Evolutionary conservation across 2,888 invertebrate genomes (phyloP), one percentile per base, ranked within the genome.

Genomic region (Antitype chi): DNA sequence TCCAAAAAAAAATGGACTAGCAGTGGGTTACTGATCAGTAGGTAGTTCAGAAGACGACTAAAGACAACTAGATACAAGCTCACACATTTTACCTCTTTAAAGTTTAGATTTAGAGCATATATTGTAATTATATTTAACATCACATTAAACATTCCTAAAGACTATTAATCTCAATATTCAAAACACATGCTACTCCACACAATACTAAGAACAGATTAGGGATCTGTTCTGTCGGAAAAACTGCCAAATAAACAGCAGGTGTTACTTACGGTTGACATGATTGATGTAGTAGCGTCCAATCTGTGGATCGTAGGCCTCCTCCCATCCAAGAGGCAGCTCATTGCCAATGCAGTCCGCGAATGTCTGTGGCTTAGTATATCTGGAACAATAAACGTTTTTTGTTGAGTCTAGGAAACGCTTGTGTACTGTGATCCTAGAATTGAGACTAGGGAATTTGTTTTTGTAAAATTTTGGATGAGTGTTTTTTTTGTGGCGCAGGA

Each of bases 321-420:
- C 99, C 99, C 99, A 99, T 86, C 99, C 99, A 92, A 99, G 97
- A 69, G 99, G 99, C 94, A 99, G 96, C 96, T 99, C 99, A 97
- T 99, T 99, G 92, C 99, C 99, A 93, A 99, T 98, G 97, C 99
- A 99, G 96, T 99, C 99, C 90, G 99, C 99, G 97, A 99, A 99
- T 80, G 99, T 98, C 96, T 99, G 99, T 81, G 99, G 99, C 97
- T 99, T 99, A 88, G 99, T 99, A 94, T 98, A 99, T 97, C 99
- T 99, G 97, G 70, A 98, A 98, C 92, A 93, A 95, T 90, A 91
- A 91, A 91, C 84, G 87, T 84, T 82, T 85, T 87, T 88, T 88
- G 76, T 89, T 81, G 72, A 77, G 64, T 86, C 78, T 84, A 76
- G 74, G 87, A 84, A 85, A 84, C 62, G 53, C 59, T 81, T 76